These are phyloP conservation scores for Amphipyra tragopoginis DNA, from an alignment of 2,888 invertebrate genomes.

Conservation along the genomic window DNA sequence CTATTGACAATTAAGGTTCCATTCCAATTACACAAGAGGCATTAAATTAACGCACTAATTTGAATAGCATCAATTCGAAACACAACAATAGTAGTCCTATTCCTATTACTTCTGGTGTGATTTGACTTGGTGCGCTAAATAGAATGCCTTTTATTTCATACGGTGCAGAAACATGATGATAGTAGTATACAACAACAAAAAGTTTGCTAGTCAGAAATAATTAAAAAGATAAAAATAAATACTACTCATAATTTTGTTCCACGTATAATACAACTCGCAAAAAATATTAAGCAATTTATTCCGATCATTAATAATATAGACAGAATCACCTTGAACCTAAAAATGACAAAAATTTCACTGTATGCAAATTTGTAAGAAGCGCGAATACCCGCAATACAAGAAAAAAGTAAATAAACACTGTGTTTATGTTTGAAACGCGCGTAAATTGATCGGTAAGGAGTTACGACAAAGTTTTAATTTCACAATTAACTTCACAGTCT, in stretches of 20 bases:
- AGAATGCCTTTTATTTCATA: too few species aligned
- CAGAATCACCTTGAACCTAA: constrained; percentile 11
- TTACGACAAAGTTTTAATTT: background rate
- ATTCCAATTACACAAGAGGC: too few species aligned
- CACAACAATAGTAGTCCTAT: too few species aligned
- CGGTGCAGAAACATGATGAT: too few species aligned
- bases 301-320: background rate
- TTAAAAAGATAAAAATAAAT: too few species aligned
- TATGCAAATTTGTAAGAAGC: constrained; percentile 24
- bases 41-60: too few species aligned
- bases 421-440: background rate
- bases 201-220: too few species aligned
- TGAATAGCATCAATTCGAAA: too few species aligned
- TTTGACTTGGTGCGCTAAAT: too few species aligned
- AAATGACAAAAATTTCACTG: constrained; percentile 23
- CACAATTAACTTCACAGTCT: background rate
- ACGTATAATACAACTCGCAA: constrained; percentile 8
- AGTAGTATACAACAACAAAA: too few species aligned
- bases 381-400: constrained; percentile 1
- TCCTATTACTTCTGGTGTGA: too few species aligned
- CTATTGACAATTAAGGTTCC: too few species aligned
- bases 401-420: constrained; percentile 28
- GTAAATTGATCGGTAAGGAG: background rate
- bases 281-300: constrained; percentile 10
- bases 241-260: background rate